Evolutionary conservation across 92 coral and sea anemone species (phyloP).

Genomic region (Epizoanthus stellaris): DNA sequence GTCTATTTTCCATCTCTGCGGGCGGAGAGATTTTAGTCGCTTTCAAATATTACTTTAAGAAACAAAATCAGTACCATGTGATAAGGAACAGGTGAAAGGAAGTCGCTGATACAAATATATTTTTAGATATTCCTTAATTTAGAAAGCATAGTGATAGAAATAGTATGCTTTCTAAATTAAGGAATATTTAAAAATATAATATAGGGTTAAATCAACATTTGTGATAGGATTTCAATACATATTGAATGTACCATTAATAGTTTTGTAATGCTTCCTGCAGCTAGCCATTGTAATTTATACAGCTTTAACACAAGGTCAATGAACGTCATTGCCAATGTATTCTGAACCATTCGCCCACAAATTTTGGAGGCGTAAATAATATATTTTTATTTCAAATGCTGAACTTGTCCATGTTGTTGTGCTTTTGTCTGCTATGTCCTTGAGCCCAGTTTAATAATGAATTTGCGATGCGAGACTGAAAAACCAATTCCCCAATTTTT

Average conservation of each 20-base stretch:
- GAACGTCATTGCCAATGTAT: background rate
- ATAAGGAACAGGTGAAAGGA: background rate
- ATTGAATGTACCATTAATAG: background rate
- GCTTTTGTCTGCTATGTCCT: too few species aligned
- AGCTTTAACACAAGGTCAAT: background rate
- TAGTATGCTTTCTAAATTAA: background rate
- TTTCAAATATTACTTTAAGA: too few species aligned
- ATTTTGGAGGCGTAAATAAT: background rate
- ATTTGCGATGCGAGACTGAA: too few species aligned
- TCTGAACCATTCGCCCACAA: background rate
- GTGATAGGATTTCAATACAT: background rate
- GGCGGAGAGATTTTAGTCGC: too few species aligned
- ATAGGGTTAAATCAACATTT: background rate
- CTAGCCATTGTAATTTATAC: background rate
- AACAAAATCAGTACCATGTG: too few species aligned
- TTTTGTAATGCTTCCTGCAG: background rate
- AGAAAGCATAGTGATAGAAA: background rate
- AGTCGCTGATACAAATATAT: background rate
- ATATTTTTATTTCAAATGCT: background rate
- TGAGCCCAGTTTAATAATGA: too few species aligned
- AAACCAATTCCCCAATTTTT: too few species aligned
- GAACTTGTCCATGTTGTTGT: background rate
- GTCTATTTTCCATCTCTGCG: too few species aligned
- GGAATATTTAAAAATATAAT: background rate
- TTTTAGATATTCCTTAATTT: background rate